Percentiles rank a stretch among this genome's conserved stretches.
phyloP scores from a whole-genome alignment of 2,797 vertebrate species.

The Crenuchus spilurus region DNA sequence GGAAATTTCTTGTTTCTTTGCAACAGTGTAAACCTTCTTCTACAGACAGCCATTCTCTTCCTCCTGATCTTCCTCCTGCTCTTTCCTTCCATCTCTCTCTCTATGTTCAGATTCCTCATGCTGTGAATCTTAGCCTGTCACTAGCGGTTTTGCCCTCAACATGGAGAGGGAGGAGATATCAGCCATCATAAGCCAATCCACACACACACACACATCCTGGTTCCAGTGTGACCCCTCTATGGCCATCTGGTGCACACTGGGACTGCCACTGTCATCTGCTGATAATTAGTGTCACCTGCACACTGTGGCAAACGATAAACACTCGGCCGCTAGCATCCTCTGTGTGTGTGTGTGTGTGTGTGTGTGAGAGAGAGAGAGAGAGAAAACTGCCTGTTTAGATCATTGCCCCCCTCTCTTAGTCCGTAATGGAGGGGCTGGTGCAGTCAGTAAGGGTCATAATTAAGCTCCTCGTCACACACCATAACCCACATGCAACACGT shows the following conservation, averaged over 20 bases:
- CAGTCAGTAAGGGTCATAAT: conserved; percentile 49
- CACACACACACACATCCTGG: conserved; percentile 39
- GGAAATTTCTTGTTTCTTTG: background rate
- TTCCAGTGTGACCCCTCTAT: conserved; percentile 79
- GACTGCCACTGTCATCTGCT: conserved; percentile 88
- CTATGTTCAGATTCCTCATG: conserved; percentile 48
- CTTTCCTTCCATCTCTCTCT: conserved; percentile 39
- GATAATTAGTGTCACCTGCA: conserved; percentile 94
- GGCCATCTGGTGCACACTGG: conserved; percentile 86
- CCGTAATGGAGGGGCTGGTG: conserved; percentile 43
- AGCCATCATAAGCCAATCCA: conserved; percentile 44
- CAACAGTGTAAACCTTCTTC: background rate
- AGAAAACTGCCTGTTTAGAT: conserved; percentile 28
- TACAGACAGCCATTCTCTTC: background rate
- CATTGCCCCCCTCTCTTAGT: conserved; percentile 32
- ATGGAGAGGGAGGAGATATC: conserved; percentile 57
- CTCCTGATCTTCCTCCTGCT: conserved; percentile 45
- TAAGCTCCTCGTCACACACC: conserved; percentile 48
- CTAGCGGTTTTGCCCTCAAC: conserved; percentile 50
- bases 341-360: conserved; percentile 44
- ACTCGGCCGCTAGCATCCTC: conserved; percentile 72
- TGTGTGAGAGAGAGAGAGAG: conserved; percentile 3
- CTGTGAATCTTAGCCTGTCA: conserved; percentile 60
- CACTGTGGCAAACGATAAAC: conserved; percentile 74
- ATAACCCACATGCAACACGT: conserved; percentile 23